These are phyloP conservation scores for Dysidea cf. avara DNA, from an alignment of 37 sponge, comb jelly and placozoan species.

Conservation along the genomic window DNA sequence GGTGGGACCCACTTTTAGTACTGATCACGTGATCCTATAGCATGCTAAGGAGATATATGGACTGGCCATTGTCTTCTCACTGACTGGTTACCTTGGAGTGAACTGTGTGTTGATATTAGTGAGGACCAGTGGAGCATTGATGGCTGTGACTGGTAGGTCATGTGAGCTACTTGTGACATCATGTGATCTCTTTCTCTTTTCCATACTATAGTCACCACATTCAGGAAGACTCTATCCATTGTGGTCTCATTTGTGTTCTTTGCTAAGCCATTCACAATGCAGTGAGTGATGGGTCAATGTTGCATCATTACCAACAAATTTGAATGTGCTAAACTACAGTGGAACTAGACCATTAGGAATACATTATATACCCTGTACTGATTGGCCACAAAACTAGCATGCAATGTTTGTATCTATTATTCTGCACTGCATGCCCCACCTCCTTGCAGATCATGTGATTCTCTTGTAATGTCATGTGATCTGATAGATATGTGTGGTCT, in stretches of 20 bases:
- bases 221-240: constrained; percentile 73
- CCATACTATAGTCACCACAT: constrained; percentile 82
- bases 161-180: not conserved
- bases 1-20: not conserved
- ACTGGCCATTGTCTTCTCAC: constrained; percentile 57
- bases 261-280: constrained; percentile 82
- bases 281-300: constrained; percentile 48
- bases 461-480: no score
- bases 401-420: no score
- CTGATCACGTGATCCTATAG: constrained; percentile 5
- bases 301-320: no score
- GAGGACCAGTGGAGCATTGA: constrained; percentile 61
- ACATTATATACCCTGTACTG: no score
- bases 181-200: constrained; percentile 1
- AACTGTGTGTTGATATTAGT: constrained; percentile 74
- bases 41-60: constrained; percentile 37
- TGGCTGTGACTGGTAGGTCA: constrained; percentile 71
- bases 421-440: no score
- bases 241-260: constrained; percentile 82
- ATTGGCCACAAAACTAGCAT: no score
- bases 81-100: constrained; percentile 80
- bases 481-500: constrained; percentile 62
- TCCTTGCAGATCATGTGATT: no score
- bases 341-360: no score
- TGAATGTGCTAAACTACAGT: no score